phyloP scores from a whole-genome alignment of 1,140 invertebrate species.

The Scaptomyza graminum region DNA sequence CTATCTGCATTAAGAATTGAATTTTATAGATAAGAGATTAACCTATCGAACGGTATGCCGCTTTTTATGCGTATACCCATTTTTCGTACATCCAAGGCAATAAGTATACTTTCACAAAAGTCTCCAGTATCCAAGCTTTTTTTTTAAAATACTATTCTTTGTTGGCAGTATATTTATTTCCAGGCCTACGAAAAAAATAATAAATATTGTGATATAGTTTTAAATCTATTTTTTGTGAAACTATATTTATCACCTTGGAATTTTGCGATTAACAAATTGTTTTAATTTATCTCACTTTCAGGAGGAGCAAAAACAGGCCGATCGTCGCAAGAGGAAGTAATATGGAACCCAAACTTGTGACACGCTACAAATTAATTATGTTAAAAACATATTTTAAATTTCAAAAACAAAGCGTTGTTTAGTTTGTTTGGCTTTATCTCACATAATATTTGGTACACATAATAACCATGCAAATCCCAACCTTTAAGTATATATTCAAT shows the following conservation, averaged over 20 bases:
- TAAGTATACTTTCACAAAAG: slow-evolving; percentile 78
- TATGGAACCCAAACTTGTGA: not conserved
- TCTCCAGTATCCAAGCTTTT: not conserved
- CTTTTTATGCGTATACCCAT: slow-evolving; percentile 26
- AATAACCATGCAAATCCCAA: slow-evolving; percentile 28
- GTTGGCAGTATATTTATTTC: slow-evolving; percentile 68
- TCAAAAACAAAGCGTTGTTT: slow-evolving; percentile 25
- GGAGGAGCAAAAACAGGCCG: slow-evolving; percentile 79
- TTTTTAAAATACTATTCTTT: slow-evolving; percentile 16
- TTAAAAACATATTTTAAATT: slow-evolving; percentile 26
- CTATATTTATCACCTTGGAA: slow-evolving; percentile 66
- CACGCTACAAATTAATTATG: slow-evolving; percentile 17
- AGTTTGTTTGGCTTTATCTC: slow-evolving; percentile 24
- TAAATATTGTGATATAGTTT: not conserved
- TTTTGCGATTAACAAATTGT: not conserved
- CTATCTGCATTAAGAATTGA: slow-evolving; percentile 14
- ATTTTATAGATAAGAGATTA: slow-evolving; percentile 14
- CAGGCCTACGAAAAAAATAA: slow-evolving; percentile 38
- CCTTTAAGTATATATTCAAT: slow-evolving; percentile 18
- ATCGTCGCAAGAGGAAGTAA: slow-evolving; percentile 75
- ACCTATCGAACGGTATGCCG: slow-evolving; percentile 46
- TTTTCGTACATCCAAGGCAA: slow-evolving; percentile 52
- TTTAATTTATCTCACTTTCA: slow-evolving; percentile 41
- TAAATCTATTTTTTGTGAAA: slow-evolving; percentile 62
- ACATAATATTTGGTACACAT: slow-evolving; percentile 24